Conservation (phyloP, 2,888 invertebrate species). For the Hedychridium roseum region DNA sequence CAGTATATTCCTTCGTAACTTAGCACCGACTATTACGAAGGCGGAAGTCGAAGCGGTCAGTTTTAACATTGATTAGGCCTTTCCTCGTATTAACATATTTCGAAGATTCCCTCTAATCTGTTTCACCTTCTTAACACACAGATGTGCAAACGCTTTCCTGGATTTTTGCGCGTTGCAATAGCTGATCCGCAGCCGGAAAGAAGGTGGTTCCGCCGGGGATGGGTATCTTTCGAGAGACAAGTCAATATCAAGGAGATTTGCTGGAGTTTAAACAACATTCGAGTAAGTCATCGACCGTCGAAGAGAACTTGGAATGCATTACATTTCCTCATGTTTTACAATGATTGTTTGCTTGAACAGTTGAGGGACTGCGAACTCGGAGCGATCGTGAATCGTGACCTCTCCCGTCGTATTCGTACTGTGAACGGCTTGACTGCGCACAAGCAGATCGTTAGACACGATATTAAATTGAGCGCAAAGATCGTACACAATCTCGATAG, state of each 20-base stretch:
- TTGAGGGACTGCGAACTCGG: constrained; percentile 90
- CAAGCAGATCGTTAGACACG: constrained; percentile 86
- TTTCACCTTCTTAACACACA: constrained; percentile 53
- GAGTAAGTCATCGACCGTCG: constrained; percentile 67
- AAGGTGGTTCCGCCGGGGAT: constrained; percentile 95
- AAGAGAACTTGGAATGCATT: background rate
- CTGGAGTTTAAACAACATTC: constrained; percentile 96
- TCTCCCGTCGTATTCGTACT: constrained; percentile 91
- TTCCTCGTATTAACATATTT: no score
- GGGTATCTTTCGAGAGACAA: constrained; percentile 96
- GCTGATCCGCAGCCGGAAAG: constrained; percentile 97
- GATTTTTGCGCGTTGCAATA: constrained; percentile 93
- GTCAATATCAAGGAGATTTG: constrained; percentile 99
- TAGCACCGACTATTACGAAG: constrained; percentile 95
- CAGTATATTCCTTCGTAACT: constrained; percentile 94
- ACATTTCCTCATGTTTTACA: no score
- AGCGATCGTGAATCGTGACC: constrained; percentile 95
- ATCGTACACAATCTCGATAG: constrained; percentile 91
- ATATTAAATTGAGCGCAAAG: constrained; percentile 91
- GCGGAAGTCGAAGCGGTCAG: constrained; percentile 94
- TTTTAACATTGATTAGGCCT: constrained; percentile 30
- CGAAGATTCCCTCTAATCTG: background rate
- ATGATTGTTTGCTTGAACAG: no score
- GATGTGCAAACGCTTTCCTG: constrained; percentile 91
- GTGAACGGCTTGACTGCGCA: constrained; percentile 91